Base-by-base conservation (phyloP, 2,888 invertebrate genomes). In the Microplitis deprimator region DNA sequence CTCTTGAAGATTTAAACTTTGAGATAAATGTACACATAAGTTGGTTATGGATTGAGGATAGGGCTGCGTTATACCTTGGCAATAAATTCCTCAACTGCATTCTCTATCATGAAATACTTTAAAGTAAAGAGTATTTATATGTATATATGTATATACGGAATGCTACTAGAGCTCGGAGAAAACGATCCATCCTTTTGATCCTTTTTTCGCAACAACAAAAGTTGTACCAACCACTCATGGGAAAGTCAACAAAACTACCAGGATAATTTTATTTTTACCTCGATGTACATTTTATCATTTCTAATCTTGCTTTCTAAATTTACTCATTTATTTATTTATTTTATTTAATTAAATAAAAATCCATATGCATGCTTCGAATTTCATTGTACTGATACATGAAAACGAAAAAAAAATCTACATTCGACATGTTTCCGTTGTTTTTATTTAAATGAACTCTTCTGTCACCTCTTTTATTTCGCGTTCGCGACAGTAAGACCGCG, bases 11-110 rank as follows among this genome's bases (percentile, higher is more conserved):
- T 71, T 50, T 50, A 50, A 50, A 50, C 71, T 38, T 71, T 20
- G 39, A 71, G 61, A 71, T 29, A 62, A 38, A 71, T 71, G 61
- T 60, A 61, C 60, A 69, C 59, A 59, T 59, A 20, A n/a, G 41
- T 61, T 39, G 29, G 39, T 71, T 71, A 61, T 50, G 50, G 50
- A 50, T 50, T 50, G 50, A 50, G 50, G 61, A 62, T 61, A 61
- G 39, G 29, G 61, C 71, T 61, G 71, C 61, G 20, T 29, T 60
- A 60, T 40, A 71, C 71, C 61, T 60, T 71, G 8, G 61, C 71
- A 71, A 61, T 62, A 70, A 70, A 62, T 71, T 62, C 71, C 71
- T 61, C 62, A 61, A 29, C 29, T 50, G 61, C 61, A 71, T 61
- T 65, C 65, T 65, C 65, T 65, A 65, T 65, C 65, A 65, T 38